Conservation (phyloP, 2,113 vertebrate species). For the Otus sunia region DNA sequence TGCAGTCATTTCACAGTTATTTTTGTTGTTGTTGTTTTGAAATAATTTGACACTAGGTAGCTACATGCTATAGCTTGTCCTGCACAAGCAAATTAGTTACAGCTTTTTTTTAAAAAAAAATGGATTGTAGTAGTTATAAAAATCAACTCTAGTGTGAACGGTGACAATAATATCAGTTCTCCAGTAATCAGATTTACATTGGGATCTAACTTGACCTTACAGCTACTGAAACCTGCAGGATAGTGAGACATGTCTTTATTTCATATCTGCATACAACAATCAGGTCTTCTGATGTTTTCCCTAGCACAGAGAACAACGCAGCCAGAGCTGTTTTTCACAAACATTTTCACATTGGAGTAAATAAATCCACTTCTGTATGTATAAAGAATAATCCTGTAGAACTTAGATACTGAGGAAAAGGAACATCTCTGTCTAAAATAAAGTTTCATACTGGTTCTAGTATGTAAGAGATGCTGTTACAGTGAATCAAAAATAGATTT, state of each 20-base stretch:
- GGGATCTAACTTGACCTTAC: not conserved
- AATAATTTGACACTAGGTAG: not conserved
- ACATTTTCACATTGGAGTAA: not conserved
- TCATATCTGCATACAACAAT: not conserved
- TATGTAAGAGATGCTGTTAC: not conserved
- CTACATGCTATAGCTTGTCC: not conserved
- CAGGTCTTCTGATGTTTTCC: fast-evolving
- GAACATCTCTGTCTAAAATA: not conserved
- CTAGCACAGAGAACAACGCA: not conserved
- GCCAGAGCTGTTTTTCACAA: not conserved
- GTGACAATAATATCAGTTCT: not conserved
- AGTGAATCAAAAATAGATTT: not conserved
- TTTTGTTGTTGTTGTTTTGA: not conserved
- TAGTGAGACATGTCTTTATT: not conserved
- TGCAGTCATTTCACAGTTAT: not conserved
- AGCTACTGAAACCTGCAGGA: not conserved
- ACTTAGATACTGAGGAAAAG: not conserved
- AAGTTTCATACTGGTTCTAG: not conserved
- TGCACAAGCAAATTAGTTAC: not conserved
- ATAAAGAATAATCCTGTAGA: not conserved
- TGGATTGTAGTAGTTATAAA: not conserved
- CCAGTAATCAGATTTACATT: not conserved
- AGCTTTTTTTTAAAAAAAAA: not conserved
- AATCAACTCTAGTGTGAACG: not conserved
- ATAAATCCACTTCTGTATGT: not conserved